A percentile compares a stretch with the other conserved stretches of the same genome.
Evolutionary conservation across 2,113 vertebrate genomes (phyloP).

Genomic region (Polyodon spathula): DNA sequence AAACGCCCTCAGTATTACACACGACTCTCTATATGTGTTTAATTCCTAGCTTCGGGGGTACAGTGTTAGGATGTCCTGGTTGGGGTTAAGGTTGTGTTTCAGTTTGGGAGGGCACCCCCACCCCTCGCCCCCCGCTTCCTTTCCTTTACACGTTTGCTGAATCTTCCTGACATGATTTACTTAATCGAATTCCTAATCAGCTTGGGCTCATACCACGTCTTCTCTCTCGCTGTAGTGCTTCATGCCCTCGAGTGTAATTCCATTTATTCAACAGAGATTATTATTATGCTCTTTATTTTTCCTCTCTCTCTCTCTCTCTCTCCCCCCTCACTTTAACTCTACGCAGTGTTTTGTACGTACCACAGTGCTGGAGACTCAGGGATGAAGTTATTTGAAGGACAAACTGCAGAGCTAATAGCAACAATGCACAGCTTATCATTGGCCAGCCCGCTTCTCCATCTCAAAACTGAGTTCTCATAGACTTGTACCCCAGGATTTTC

Average conservation of each 20-base stretch:
- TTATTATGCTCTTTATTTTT: constrained; percentile 1
- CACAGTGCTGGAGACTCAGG: constrained; percentile 17
- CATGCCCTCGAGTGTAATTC: constrained; percentile 19
- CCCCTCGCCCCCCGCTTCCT: not conserved
- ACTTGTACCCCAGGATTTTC: no score
- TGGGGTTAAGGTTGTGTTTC: no score
- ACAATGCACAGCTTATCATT: not conserved
- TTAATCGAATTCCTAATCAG: constrained; percentile 11
- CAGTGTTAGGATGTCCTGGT: no score
- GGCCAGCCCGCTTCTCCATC: no score
- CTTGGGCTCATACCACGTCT: constrained; percentile 2
- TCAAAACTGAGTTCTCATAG: no score
- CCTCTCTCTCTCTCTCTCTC: not conserved
- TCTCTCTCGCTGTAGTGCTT: constrained; percentile 11
- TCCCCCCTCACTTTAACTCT: not conserved
- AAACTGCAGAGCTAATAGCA: no score
- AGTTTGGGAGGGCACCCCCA: no score
- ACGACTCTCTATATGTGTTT: no score
- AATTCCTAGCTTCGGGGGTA: no score
- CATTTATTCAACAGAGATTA: constrained; percentile 24
- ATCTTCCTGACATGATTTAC: not conserved
- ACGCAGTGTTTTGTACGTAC: no score
- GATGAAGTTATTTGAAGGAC: no score
- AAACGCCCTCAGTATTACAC: no score
- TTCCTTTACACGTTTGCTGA: not conserved